phyloP scores from a whole-genome alignment of 2,113 vertebrate genomes.

The Planiliza haematocheilus region DNA sequence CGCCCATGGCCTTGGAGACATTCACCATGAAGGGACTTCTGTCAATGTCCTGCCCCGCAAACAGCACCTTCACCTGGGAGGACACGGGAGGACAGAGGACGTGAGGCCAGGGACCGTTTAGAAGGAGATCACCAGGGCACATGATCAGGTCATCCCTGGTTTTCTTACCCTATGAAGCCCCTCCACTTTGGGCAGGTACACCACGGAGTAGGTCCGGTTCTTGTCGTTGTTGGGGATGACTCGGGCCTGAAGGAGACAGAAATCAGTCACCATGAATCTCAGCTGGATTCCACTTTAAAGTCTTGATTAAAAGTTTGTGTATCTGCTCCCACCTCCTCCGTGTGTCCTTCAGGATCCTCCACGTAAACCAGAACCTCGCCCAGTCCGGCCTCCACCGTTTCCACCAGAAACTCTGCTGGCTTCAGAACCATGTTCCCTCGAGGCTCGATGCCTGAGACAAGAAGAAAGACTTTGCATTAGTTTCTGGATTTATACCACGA shows the following conservation, averaged over 20 bases:
- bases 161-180: slow-evolving; percentile 91
- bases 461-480: not conserved
- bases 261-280: not conserved
- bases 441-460: slow-evolving; percentile 88
- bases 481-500: too few relatives aligned
- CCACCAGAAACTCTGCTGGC: slow-evolving; percentile 92
- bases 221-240: slow-evolving; percentile 96
- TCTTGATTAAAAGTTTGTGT: not conserved
- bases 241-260: slow-evolving; percentile 81
- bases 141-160: too few relatives aligned
- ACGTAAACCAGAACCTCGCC: slow-evolving; percentile 95
- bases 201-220: slow-evolving; percentile 90
- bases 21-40: slow-evolving; percentile 91
- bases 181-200: slow-evolving; percentile 94
- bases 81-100: not conserved
- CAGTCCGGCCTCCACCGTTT: slow-evolving; percentile 89
- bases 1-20: slow-evolving; percentile 90
- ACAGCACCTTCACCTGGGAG: slow-evolving; percentile 94
- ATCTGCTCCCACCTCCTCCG: slow-evolving; percentile 88
- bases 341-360: slow-evolving; percentile 95
- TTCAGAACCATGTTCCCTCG: slow-evolving; percentile 92
- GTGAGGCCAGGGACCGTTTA: not conserved
- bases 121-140: not conserved
- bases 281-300: not conserved
- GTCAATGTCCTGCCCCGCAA: slow-evolving; percentile 95